These are phyloP conservation scores for Pelecanoides urinatrix DNA, from an alignment of 2,113 vertebrate species.

Conservation along the genomic window DNA sequence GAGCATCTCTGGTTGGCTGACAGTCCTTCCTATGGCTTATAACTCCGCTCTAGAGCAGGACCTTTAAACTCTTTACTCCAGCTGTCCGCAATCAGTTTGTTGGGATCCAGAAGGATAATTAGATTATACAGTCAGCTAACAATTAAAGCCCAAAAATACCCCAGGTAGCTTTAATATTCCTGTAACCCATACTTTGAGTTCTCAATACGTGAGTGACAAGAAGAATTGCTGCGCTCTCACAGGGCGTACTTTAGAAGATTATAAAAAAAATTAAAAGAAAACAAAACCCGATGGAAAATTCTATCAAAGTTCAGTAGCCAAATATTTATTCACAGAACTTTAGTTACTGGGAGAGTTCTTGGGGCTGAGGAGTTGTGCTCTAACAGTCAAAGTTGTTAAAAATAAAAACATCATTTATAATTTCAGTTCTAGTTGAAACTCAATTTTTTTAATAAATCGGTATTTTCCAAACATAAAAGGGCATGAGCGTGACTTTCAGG, in stretches of 20 bases:
- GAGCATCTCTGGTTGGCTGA: neutral
- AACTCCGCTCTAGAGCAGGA: neutral
- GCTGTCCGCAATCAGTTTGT: rapidly evolving
- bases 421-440: neutral
- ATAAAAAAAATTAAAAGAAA: neutral
- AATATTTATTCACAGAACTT: neutral
- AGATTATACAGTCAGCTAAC: neutral
- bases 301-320: neutral
- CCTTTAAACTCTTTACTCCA: neutral
- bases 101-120: neutral
- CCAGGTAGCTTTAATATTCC: neutral
- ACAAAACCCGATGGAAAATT: neutral
- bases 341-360: neutral
- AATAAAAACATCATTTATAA: neutral
- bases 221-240: neutral
- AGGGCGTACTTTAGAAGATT: neutral
- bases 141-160: neutral
- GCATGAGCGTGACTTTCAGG: neutral
- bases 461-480: slow-evolving; percentile 15
- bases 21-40: neutral
- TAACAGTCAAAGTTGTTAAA: neutral
- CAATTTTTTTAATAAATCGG: neutral
- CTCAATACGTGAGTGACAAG: neutral
- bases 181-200: neutral
- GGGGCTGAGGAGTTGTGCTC: neutral